phyloP scores from a whole-genome alignment of 2,888 invertebrate species.

The Chrysina gloriosa region DNA sequence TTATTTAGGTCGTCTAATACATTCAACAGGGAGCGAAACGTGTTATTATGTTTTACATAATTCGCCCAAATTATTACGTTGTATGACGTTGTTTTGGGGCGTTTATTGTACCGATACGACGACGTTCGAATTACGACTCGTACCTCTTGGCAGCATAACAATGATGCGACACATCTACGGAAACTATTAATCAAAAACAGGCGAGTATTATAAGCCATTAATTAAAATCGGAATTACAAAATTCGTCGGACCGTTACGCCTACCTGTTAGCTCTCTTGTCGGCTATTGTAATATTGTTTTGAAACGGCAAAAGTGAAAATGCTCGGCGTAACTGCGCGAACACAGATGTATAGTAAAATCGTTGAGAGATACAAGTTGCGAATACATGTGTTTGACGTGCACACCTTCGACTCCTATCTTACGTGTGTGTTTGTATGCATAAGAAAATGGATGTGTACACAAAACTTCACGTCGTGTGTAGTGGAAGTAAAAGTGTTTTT shows the following conservation, averaged over 20 bases:
- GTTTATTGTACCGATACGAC: too few species aligned
- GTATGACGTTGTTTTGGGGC: too few species aligned
- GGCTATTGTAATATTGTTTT: not conserved
- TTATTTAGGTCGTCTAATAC: too few species aligned
- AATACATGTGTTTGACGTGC: too few species aligned
- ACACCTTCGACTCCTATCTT: too few species aligned
- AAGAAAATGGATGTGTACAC: not conserved
- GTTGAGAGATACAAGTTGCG: too few species aligned
- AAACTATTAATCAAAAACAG: not conserved
- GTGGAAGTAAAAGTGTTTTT: not conserved
- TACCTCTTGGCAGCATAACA: not conserved
- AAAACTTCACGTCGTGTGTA: not conserved
- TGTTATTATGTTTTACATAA: not conserved
- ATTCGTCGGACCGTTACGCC: not conserved
- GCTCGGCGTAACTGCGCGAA: not conserved
- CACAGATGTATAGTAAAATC: not conserved
- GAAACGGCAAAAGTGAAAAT: not conserved
- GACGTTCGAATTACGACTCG: too few species aligned
- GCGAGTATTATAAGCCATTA: not conserved
- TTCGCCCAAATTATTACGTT: not conserved
- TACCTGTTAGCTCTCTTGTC: not conserved
- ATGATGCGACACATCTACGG: not conserved
- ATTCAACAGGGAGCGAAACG: too few species aligned
- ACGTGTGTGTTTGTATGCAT: too few species aligned
- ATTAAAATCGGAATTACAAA: not conserved